Evolutionary conservation across 2,797 vertebrate species (phyloP), one percentile per base, ranked within the genome.

Genomic region (Coregonus suidteri): DNA sequence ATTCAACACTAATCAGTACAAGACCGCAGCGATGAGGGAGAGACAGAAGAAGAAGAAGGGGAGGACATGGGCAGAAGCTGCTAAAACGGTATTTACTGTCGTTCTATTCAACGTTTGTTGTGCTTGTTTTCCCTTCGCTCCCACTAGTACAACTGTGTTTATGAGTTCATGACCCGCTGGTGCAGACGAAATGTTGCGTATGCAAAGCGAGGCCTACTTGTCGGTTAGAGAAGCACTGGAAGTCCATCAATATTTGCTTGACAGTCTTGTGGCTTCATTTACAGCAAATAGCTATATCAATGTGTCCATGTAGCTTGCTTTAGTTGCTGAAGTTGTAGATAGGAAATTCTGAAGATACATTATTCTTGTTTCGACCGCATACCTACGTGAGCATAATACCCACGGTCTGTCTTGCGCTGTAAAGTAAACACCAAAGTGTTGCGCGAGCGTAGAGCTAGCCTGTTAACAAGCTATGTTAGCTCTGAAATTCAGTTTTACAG

Each of bases 41-140:
- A 94, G 95, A 75, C 96, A 95, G 93, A 96, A 95, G 94, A 96
- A 94, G 90, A 98, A 97, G 95, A 99, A 98, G 91, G 97, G 97
- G 86, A 95, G 97, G 94, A 99, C 97, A 91, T 98, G 97, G 97
- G 97, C 97, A 84, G 97, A 99, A 94, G 97, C 97, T 87, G 97
- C 97, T 75, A 97, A 95, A 92, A 98, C 96, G 97, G 97, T 98
- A 95, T 89, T 77, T 77, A 31, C 1, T 6, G 30, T 31, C 64
- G 64, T 71, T 77, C 80, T 83, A 31, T n/a, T 47, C 71, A 20
- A 59, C 83, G 77, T 77, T 81, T 84, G 90, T 92, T 90, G 88
- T 83, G 91, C 83, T 90, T 90, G 90, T 93, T 93, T 90, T 91
- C 88, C 87, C 82, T 82, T 88, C 83, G 89, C 87, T 92, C 83